phyloP scores from a whole-genome alignment of 2,797 vertebrate genomes.

The Lepus oiostolus region DNA sequence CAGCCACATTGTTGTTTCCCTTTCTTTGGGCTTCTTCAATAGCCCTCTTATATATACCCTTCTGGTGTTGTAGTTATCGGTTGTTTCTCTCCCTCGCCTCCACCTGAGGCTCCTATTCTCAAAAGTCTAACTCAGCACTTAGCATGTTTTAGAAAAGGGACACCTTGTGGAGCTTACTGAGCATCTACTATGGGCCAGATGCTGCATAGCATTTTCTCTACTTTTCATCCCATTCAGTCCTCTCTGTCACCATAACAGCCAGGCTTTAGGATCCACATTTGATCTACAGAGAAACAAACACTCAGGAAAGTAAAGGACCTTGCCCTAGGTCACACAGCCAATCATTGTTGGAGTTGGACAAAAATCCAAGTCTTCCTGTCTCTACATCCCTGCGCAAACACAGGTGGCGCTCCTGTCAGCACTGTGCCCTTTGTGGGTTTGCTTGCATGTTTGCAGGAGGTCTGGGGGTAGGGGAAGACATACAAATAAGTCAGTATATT shows the following conservation, averaged over 20 bases:
- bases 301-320: not conserved
- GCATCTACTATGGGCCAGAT: not conserved
- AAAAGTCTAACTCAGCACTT: not conserved
- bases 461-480: not conserved
- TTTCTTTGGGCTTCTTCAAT: not conserved
- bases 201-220: not conserved
- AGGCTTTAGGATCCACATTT: not conserved
- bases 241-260: not conserved
- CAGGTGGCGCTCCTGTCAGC: not conserved
- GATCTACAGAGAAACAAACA: not conserved
- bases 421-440: accelerated
- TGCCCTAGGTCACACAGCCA: not conserved
- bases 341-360: accelerated
- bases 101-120: accelerated
- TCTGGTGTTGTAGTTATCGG: not conserved
- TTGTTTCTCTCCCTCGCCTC: not conserved
- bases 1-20: not conserved
- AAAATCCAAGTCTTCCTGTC: not conserved
- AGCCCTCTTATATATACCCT: not conserved
- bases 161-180: not conserved
- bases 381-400: not conserved
- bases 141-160: not conserved
- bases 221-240: accelerated
- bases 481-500: no score
- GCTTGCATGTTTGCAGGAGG: not conserved